Base-by-base conservation (phyloP, 2,113 vertebrate species). In the Eurystomus gularis region DNA sequence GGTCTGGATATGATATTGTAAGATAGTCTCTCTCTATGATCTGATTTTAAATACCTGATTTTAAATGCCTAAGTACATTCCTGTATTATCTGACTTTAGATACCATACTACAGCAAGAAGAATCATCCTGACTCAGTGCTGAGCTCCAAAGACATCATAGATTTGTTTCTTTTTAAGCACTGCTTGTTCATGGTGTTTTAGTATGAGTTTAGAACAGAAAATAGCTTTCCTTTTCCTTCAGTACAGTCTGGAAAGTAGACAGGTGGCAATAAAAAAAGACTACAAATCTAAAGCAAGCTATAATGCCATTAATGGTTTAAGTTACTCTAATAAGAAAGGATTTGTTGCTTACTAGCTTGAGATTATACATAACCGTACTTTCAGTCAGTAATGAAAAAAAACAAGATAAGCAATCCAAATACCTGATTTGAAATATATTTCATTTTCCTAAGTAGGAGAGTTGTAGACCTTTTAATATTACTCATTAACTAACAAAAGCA, bases 301-400 rank as follows among this genome's bases (percentile, higher is more conserved):
- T 96, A 97, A 97, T 97, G 73, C 86, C 66, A 78, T 97, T 96
- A 97, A 92, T 92, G 94, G 82, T 84, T 97, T 96, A 90, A 95
- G 81, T 93, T 55, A 60, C 77, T 94, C 95, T 94, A 97, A 87
- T 48, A 84, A 97, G 94, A 85, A 95, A 83, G 88, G 97, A 91
- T 97, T 93, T 82, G 65, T 89, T 94, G 73, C 42, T 96, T 95
- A 79, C 75, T 49, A 75, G 44, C 7, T 52, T 28, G 28, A 52
- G 71, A 57, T 46, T 31, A 88, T 71, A 88, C 71, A 84, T 95
- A 97, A 88, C 71, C 86, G 84, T 85, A 52, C 29, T 81, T 96
- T 73, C 79, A 58, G 40, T 37, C 26, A 78, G 24, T 37, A 68
- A 71, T 35, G 29, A 35, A 48, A 93, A 94, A 78, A 77, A 52